Evolutionary conservation across 37 sponge, comb jelly and placozoan species (phyloP).

Genomic region (Halisarca cf. caerulea): DNA sequence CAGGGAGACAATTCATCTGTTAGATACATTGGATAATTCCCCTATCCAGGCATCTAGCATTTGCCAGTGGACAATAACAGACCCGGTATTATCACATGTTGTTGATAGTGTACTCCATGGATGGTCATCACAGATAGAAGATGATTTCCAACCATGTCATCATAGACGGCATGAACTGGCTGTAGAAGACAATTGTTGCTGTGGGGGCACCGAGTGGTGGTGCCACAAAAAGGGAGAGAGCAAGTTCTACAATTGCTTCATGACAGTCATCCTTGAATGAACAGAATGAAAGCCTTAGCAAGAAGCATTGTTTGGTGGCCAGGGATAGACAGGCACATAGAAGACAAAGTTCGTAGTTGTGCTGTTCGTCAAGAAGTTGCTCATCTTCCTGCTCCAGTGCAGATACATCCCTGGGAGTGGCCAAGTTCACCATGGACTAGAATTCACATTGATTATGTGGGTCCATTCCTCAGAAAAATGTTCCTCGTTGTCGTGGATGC

Average conservation of each 20-base stretch:
- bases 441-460: constrained; percentile 28
- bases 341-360: constrained; percentile 6
- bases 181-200: background rate
- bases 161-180: background rate
- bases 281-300: constrained; percentile 30
- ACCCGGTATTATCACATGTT: constrained; percentile 38
- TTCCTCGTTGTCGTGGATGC: constrained; percentile 44
- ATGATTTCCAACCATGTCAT: background rate
- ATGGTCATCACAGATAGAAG: constrained; percentile 5
- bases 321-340: constrained; percentile 13
- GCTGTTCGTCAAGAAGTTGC: background rate
- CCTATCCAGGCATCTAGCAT: background rate
- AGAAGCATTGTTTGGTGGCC: constrained; percentile 37
- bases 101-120: constrained; percentile 12
- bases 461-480: constrained; percentile 6
- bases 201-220: constrained; percentile 31
- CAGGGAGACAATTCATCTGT: background rate
- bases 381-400: constrained; percentile 4
- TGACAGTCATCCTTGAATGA: constrained; percentile 28
- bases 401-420: constrained; percentile 38
- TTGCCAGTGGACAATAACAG: background rate
- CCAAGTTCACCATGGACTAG: constrained; percentile 32
- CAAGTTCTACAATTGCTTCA: constrained; percentile 18
- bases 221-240: background rate
- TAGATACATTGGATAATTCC: background rate